Base-by-base conservation (phyloP, 2,797 vertebrate genomes). In the Rhinophrynus dorsalis region DNA sequence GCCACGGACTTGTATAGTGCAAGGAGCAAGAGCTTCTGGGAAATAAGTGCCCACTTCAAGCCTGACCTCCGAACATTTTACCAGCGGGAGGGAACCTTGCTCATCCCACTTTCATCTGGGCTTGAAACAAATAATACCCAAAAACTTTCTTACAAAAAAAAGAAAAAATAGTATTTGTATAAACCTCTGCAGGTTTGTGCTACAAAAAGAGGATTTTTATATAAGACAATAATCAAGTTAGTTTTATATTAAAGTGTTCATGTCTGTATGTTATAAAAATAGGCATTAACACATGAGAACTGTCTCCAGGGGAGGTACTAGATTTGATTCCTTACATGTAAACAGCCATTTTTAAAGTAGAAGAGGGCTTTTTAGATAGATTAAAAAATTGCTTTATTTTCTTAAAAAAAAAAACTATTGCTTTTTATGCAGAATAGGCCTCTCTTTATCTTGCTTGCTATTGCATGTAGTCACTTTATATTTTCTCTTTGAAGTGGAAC, bases 381-480 rank as follows among this genome's bases (percentile, higher is more conserved):
- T 62, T 38, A 74, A 64, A 67, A 66, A 67, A 77, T 24, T 69
- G 60, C 57, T 80, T 70, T 70, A 77, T 78, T 68, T 75, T 70
- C 44, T 24, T 63, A 27, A 38, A 24, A 26, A 44, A 42, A 44
- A 44, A 44, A 6, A 23, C 17, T 24, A 58, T 65, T 70, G 79
- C 70, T 75, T 76, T 63, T 79, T 83, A 74, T 55, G 85, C 85
- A 82, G 80, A 86, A 88, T 89, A 87, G 87, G 89, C 88, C 76
- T 83, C 84, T 84, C 85, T 89, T 78, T 89, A 89, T 82, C 84
- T 81, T 55, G 90, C 92, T 92, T 92, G 91, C 91, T 90, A 87
- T 83, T 79, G 89, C 90, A 89, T 94, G 91, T 94, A 94, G 94
- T 90, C 96, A 95, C 94, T 95, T 96, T 95, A 94, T 89, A 84